Conservation (phyloP, 2,888 invertebrate genomes). For the Perizoma flavofasciatum region DNA sequence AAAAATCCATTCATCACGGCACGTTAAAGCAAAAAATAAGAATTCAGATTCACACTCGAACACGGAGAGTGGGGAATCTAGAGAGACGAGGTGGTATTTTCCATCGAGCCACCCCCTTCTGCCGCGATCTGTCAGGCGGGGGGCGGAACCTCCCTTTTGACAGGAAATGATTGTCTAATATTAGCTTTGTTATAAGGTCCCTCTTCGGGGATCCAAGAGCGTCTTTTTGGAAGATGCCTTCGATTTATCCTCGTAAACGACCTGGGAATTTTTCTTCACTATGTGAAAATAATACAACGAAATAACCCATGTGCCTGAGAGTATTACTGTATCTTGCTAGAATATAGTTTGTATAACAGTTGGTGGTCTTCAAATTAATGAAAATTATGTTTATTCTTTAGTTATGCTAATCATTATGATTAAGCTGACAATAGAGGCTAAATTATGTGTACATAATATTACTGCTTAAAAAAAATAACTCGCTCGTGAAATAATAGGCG, state of each 20-base stretch:
- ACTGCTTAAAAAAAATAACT: constrained; percentile 44
- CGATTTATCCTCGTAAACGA: constrained; percentile 48
- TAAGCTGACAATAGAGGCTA: constrained; percentile 42
- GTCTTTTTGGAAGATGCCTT: constrained; percentile 55
- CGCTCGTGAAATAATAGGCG: constrained; percentile 34
- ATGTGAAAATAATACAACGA: constrained; percentile 25
- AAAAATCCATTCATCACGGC: constrained; percentile 78
- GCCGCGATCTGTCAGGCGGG: constrained; percentile 56
- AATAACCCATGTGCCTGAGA: constrained; percentile 10
- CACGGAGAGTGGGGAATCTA: constrained; percentile 75
- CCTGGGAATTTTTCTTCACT: constrained; percentile 39
- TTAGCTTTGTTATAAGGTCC: constrained; percentile 82
- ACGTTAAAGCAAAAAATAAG: constrained; percentile 70
- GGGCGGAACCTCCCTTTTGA: constrained; percentile 74
- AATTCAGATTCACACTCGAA: constrained; percentile 78
- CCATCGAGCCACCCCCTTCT: constrained; percentile 50
- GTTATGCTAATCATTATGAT: constrained; percentile 43
- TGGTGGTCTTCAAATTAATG: constrained; percentile 29
- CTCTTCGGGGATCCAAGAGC: constrained; percentile 71
- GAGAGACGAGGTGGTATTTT: constrained; percentile 75
- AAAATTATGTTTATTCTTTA: constrained; percentile 32
- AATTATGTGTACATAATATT: constrained; percentile 41
- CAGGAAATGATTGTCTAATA: constrained; percentile 84
- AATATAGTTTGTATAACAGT: constrained; percentile 14
- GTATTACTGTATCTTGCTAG: constrained; percentile 9